Evolutionary conservation across 2,797 vertebrate species (phyloP), one percentile per base, ranked within the genome.

Genomic region (Neopelma chrysocephalum): DNA sequence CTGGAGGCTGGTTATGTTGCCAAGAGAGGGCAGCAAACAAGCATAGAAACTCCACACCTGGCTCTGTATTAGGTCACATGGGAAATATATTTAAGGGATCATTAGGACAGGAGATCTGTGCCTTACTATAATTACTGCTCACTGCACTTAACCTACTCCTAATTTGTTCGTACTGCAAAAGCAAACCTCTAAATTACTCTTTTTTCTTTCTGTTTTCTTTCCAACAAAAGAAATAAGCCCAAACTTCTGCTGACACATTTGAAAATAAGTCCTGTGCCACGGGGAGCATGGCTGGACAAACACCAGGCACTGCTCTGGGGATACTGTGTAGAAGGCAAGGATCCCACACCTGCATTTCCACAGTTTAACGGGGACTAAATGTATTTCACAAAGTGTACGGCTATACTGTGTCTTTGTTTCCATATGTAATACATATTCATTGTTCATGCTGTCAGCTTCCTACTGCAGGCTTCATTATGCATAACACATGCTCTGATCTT

Each of bases 11-110:
- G 29, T 45, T 29, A 13, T 60, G 8, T 32, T 50, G 58, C 60
- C 89, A 65, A 82, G 21, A 88, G 85, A 91, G 69, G 91, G 91
- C 93, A 94, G 87, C 93, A 96, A 57, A 12, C 45, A 82, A 64
- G 19, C 32, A 40, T 15, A 61, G 48, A 71, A 93, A 87, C 53
- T 31, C 6, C 43, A 34, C 0, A 1, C 8, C 45, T 66, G 40
- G 23, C 16, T 16, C 16, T 73, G 0, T 15, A 14, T 15, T 23
- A 53, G 8, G 29, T 64, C 48, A 64, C 34, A n/a, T 3, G 9
- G 15, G 22, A 72, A 38, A 58, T 61, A 40, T 58, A 61, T 80
- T 82, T 80, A 48, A 66, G 50, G 19, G 23, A 38, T 82, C 26
- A 36, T 43, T 80, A 73, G 20, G 19, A n/a, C 14, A 64, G 31